A percentile compares a stretch with the other conserved stretches of the same genome.
phyloP scores from a whole-genome alignment of 2,888 invertebrate genomes.

The Tenthredo mesomela region DNA sequence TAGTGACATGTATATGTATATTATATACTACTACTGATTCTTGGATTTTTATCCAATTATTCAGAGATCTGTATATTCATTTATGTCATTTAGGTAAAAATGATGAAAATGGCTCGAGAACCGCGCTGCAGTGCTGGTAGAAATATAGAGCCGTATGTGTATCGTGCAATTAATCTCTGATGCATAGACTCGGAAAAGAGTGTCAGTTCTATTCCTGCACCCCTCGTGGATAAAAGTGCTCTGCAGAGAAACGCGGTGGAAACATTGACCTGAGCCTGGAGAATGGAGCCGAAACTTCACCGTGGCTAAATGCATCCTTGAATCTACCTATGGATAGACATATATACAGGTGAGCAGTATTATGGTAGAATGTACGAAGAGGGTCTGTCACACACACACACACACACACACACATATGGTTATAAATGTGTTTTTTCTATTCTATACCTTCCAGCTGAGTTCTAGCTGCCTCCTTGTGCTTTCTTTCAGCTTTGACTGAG shows the following conservation, averaged over 20 bases:
- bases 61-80: not conserved
- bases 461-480: conserved; percentile 25
- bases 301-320: conserved; percentile 37
- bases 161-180: conserved; percentile 45
- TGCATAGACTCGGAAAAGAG: conserved; percentile 29
- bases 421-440: conserved; percentile 4
- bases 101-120: not conserved
- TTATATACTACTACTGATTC: not conserved
- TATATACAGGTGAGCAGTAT: not conserved
- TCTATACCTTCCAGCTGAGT: conserved; percentile 22
- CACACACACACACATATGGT: not conserved
- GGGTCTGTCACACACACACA: not conserved
- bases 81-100: not conserved
- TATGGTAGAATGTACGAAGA: conserved; percentile 8
- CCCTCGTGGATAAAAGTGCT: conserved; percentile 2
- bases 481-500: conserved; percentile 24
- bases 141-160: conserved; percentile 15
- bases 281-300: conserved; percentile 35
- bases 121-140: not conserved
- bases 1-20: not conserved
- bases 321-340: conserved; percentile 13
- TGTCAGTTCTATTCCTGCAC: conserved; percentile 18
- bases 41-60: not conserved
- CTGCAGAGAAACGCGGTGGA: conserved; percentile 13
- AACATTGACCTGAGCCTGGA: conserved; percentile 13